Conservation (phyloP, 1,140 invertebrate genomes). For the Apocrypta bakeri region DNA sequence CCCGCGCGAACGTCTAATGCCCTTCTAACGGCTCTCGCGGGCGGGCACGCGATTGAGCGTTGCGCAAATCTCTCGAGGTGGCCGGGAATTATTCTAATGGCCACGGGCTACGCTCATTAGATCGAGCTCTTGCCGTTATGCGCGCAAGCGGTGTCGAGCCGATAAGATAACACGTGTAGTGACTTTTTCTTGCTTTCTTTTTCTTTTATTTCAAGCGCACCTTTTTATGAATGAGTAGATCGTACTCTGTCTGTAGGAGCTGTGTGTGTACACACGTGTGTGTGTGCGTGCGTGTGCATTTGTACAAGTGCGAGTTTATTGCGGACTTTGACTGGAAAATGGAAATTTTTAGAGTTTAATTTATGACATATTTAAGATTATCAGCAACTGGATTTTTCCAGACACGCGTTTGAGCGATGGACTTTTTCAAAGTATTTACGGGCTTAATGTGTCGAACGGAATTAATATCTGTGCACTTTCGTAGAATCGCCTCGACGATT, state of each 20-base stretch:
- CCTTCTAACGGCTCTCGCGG: slow-evolving; percentile 24
- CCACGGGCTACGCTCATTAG: slow-evolving; percentile 8
- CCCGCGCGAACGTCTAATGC: slow-evolving; percentile 3
- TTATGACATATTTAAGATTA: slow-evolving; percentile 11
- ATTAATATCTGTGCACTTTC: background rate
- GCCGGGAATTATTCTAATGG: slow-evolving; percentile 35
- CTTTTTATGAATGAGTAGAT: slow-evolving; percentile 7
- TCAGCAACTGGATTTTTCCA: slow-evolving; percentile 6
- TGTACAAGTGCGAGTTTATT: no score
- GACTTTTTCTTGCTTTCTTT: slow-evolving; percentile 1
- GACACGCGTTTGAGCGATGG: background rate
- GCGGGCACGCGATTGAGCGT: slow-evolving; percentile 13
- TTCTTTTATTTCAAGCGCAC: background rate
- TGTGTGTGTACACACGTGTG: background rate
- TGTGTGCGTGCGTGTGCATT: no score
- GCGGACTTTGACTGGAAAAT: background rate
- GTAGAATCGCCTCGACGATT: background rate
- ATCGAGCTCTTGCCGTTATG: slow-evolving; percentile 21
- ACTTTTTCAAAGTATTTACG: slow-evolving; percentile 5
- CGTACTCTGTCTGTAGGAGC: no score
- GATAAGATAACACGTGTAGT: slow-evolving; percentile 32
- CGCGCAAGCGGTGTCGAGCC: background rate
- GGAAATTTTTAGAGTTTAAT: slow-evolving; percentile 19
- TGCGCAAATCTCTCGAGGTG: slow-evolving; percentile 31
- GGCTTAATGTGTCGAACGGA: slow-evolving; percentile 7